Evolutionary conservation across 2,113 vertebrate genomes (phyloP).

Genomic region (Cyanoliseus patagonus): DNA sequence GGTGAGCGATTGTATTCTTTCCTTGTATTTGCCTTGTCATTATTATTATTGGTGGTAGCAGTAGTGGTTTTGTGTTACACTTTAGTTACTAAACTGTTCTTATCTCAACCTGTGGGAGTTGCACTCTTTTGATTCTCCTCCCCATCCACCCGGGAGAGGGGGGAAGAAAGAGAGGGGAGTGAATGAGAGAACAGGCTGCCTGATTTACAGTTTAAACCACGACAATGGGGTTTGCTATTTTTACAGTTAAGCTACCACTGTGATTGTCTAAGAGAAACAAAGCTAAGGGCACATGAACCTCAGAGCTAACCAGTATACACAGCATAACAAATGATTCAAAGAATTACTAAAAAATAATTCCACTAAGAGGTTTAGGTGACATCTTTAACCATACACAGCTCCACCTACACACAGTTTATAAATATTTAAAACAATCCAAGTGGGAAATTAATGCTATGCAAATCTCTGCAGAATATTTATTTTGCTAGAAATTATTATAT

Average conservation of each 20-base stretch:
- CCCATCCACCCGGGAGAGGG: too few species aligned
- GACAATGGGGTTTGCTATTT: background rate
- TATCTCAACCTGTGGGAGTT: too few species aligned
- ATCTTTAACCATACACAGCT: slow-evolving; percentile 13
- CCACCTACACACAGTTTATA: slow-evolving; percentile 31
- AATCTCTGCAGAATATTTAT: slow-evolving; percentile 47
- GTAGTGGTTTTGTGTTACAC: too few species aligned
- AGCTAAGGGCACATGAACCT: slow-evolving; percentile 23
- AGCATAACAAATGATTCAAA: slow-evolving; percentile 36
- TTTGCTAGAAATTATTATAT: slow-evolving; percentile 35
- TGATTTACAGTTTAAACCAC: too few species aligned
- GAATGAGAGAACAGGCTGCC: too few species aligned
- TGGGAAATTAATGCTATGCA: slow-evolving; percentile 45
- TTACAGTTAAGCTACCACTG: slow-evolving; percentile 2
- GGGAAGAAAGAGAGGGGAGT: too few species aligned
- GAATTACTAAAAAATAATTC: slow-evolving; percentile 35
- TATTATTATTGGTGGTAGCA: too few species aligned
- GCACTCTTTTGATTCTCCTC: too few species aligned
- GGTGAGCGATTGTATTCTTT: too few species aligned
- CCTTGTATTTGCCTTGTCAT: too few species aligned
- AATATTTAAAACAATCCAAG: slow-evolving; percentile 40
- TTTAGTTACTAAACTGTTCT: too few species aligned
- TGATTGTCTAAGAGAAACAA: slow-evolving; percentile 10
- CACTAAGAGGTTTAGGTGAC: background rate
- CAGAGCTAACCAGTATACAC: background rate